Evolutionary conservation across 2,797 vertebrate genomes (phyloP), one percentile per base, ranked within the genome.

Genomic region (Cossypha polioptera): DNA sequence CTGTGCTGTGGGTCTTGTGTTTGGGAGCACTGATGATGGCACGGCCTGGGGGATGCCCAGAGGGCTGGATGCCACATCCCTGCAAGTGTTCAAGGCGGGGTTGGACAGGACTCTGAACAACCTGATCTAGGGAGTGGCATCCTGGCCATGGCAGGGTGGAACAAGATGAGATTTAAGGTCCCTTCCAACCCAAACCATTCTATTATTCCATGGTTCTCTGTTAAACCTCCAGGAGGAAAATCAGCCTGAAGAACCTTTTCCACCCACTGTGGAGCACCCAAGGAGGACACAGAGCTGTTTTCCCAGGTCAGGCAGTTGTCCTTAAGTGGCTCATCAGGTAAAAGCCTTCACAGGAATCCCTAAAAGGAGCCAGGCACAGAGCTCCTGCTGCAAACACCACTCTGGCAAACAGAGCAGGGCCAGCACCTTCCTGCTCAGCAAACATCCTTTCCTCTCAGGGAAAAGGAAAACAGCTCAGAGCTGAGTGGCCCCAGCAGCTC

Each of bases 131-230:
- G 50, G n/a, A 68, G 15, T 29, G 43, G 14, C 29, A 82, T 21
- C 65, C 71, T 57, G 57, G 36, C 71, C 48, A 9, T 18, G n/a
- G 50, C 50, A 69, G 20, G n/a, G 5, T 38, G 45, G 24, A 12
- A 68, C 7, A 4, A 33, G 20, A 29, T 11, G 79, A 25, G 17
- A 29, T 71, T 38, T 35, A 35, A 33, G 21, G 38, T 65, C 54
- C 26, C 62, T 61, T 43, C 57, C 58, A 31, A 19, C 19, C 16
- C 58, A 33, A 58, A 58, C 17, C 24, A 9, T 14, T 45, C 43
- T 45, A n/a, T 18, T 16, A 50, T 5, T 33, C 26, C 1, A 0
- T 7, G 29, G 48, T 6, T 47, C 45, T 21, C 8, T 36, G n/a
- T 28, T 63, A 48, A 69, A 14, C 26, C 26, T 53, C 50, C 54